Conservation (phyloP, 2,797 vertebrate genomes). For the Argyrosomus regius region DNA sequence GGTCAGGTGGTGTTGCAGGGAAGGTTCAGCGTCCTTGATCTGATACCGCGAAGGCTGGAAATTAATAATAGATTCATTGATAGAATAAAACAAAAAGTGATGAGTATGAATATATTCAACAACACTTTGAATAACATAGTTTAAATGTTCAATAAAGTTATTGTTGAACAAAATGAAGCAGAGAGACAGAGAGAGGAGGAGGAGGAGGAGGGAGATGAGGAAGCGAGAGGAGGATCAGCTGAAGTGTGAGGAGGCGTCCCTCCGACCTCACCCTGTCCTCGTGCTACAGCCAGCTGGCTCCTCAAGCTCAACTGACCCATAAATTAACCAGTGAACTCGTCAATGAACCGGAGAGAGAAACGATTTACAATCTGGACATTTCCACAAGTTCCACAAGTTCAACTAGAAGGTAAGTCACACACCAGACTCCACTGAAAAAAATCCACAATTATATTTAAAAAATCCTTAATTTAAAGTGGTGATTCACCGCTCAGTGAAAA, state of each 20-base stretch:
- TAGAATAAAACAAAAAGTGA: no score
- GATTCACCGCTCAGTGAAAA: background rate
- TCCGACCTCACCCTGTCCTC: background rate
- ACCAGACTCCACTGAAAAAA: constrained; percentile 3
- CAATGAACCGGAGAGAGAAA: no score
- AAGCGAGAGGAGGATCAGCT: background rate
- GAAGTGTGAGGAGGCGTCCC: background rate
- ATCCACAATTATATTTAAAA: background rate
- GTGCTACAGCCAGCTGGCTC: background rate
- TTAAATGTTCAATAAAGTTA: background rate
- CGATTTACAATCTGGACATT: no score
- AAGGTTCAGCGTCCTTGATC: no score
- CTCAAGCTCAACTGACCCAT: background rate
- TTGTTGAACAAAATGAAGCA: background rate
- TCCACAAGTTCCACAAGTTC: no score
- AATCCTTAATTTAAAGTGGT: no score
- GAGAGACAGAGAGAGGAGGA: background rate
- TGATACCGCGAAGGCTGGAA: no score
- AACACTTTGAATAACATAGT: no score
- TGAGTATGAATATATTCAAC: no score
- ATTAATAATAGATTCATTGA: no score
- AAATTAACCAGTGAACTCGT: background rate
- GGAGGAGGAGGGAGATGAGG: background rate
- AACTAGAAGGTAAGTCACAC: constrained; percentile 5
- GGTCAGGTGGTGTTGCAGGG: no score